A percentile compares a stretch with the other conserved stretches of the same genome.
phyloP scores from a whole-genome alignment of 2,797 vertebrate genomes.

The Lateolabrax maculatus region DNA sequence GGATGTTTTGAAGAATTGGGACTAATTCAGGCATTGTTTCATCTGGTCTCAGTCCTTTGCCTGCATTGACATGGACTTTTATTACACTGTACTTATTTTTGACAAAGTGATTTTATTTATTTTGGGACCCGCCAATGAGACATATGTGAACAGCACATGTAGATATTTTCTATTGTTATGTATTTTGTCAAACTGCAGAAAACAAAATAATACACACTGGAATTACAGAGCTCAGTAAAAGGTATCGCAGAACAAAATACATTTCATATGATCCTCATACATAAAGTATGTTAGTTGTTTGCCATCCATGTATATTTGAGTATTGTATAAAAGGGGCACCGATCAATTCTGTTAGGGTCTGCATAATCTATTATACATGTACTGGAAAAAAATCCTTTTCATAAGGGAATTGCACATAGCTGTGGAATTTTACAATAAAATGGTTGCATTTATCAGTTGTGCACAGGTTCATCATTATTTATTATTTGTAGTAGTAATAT shows the following conservation, averaged over 20 bases:
- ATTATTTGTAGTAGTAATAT: neutral
- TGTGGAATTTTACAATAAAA: conserved; percentile 98
- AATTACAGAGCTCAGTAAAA: conserved; percentile 77
- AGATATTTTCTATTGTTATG: conserved; percentile 87
- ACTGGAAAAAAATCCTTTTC: conserved; percentile 89
- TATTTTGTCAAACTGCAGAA: conserved; percentile 78
- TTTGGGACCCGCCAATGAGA: conserved; percentile 69
- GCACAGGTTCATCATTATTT: conserved; percentile 35
- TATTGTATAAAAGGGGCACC: conserved; percentile 86
- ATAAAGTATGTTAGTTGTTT: conserved; percentile 78
- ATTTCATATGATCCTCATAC: conserved; percentile 73
- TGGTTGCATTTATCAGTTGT: conserved; percentile 83
- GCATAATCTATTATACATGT: conserved; percentile 85
- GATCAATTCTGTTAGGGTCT: conserved; percentile 80
- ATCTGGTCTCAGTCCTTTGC: conserved; percentile 44
- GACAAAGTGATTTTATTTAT: conserved; percentile 56
- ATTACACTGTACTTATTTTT: conserved; percentile 45
- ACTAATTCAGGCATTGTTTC: conserved; percentile 30
- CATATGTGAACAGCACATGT: conserved; percentile 88
- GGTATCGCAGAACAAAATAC: conserved; percentile 73
- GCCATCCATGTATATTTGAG: conserved; percentile 85
- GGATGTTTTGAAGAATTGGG: conserved; percentile 19
- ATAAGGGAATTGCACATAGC: conserved; percentile 91
- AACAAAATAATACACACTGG: conserved; percentile 69
- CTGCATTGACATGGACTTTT: conserved; percentile 56